These are phyloP conservation scores for Hyla sarda DNA, from an alignment of 2,113 vertebrate species.

Conservation along the genomic window DNA sequence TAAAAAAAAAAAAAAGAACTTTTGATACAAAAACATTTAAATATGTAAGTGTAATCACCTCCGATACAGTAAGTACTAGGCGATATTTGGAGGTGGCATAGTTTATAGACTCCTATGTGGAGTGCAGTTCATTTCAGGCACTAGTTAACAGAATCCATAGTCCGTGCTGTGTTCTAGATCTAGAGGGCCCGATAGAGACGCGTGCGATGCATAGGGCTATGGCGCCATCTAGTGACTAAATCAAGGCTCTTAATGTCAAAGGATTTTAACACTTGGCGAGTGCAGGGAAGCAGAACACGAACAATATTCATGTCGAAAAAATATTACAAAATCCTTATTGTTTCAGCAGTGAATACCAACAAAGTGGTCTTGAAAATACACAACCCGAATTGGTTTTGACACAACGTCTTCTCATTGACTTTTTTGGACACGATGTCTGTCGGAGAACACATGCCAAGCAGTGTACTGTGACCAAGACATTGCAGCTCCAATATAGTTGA, in stretches of 20 bases:
- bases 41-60: too few species aligned
- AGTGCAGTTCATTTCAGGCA: slow-evolving; percentile 22
- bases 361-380: background rate
- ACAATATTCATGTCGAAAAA: background rate
- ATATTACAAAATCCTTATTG: background rate
- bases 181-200: background rate
- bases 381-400: too few species aligned
- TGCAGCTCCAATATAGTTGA: slow-evolving; percentile 62
- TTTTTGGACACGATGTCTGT: slow-evolving; percentile 63
- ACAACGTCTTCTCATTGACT: slow-evolving; percentile 74
- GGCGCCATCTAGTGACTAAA: slow-evolving; percentile 32
- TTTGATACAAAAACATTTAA: too few species aligned
- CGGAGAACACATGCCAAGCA: slow-evolving; percentile 66
- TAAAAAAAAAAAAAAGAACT: too few species aligned
- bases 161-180: background rate
- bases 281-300: background rate
- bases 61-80: background rate
- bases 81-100: background rate
- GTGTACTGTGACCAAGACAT: slow-evolving; percentile 71
- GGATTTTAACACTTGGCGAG: background rate
- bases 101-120: slow-evolving; percentile 20
- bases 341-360: background rate
- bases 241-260: background rate
- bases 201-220: background rate
- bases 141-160: slow-evolving; percentile 21